These are phyloP conservation scores for Apodemia zela DNA, from an alignment of 2,888 invertebrate species.

Conservation along the genomic window DNA sequence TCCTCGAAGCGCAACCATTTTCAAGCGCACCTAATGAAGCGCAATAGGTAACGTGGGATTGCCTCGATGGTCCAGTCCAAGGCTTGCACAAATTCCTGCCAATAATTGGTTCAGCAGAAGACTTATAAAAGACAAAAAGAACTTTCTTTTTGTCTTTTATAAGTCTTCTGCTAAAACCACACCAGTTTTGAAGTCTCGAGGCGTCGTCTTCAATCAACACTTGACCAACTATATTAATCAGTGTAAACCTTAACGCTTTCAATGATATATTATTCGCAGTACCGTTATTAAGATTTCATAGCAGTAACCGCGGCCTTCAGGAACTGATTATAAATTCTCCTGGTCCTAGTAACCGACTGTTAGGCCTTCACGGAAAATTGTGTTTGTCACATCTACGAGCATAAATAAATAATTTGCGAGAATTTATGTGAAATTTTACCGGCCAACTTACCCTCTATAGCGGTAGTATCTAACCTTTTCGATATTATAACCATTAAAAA, in stretches of 20 bases:
- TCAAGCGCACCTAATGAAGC: no score
- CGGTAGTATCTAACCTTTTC: no score
- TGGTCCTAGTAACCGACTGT: not conserved
- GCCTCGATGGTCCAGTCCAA: no score
- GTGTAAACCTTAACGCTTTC: not conserved
- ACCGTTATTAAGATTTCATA: not conserved
- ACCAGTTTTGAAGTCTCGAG: not conserved
- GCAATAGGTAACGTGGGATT: no score
- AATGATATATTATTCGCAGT: conserved; percentile 1
- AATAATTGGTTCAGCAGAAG: no score
- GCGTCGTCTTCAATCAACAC: not conserved
- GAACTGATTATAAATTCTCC: conserved; percentile 9
- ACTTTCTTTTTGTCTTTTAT: no score
- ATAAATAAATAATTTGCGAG: not conserved
- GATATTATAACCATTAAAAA: no score
- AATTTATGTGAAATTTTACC: conserved; percentile 9
- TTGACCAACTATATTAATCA: not conserved
- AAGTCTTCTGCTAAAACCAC: no score
- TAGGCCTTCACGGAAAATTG: not conserved
- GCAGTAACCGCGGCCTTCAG: not conserved
- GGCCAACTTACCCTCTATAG: no score
- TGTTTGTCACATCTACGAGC: not conserved
- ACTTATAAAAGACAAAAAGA: no score
- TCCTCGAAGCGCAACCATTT: no score
- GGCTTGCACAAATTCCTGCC: no score